Conservation (phyloP, 2,113 vertebrate genomes). For the Melanotaenia duboulayi region DNA sequence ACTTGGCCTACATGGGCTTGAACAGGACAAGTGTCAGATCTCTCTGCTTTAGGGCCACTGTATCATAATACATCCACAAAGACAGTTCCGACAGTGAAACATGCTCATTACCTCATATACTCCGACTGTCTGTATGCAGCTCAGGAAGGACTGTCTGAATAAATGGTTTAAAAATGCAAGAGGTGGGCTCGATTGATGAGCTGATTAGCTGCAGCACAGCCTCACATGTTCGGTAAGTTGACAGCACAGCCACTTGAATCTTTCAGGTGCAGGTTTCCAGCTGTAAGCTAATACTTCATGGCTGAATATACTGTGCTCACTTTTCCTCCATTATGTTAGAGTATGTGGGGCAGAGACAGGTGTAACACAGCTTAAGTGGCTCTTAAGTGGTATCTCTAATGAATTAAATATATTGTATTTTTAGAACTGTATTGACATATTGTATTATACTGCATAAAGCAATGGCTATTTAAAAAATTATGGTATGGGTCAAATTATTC, state of each 20-base stretch:
- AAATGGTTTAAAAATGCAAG: slow-evolving; percentile 61
- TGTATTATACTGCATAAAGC: neutral
- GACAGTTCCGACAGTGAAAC: neutral
- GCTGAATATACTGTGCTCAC: slow-evolving; percentile 4
- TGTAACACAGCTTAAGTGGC: neutral
- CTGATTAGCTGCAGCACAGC: slow-evolving; percentile 23
- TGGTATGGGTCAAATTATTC: neutral
- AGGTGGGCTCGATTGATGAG: slow-evolving; percentile 35
- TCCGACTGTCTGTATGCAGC: slow-evolving; percentile 19
- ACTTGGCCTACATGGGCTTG: too few relatives aligned
- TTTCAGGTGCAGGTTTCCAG: slow-evolving; percentile 5
- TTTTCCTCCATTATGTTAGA: slow-evolving; percentile 17
- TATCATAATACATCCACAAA: neutral
- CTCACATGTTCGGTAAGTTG: slow-evolving; percentile 28
- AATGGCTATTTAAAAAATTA: slow-evolving; percentile 3
- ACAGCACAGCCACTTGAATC: slow-evolving; percentile 3
- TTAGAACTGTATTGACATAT: neutral
- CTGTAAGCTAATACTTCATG: slow-evolving; percentile 25
- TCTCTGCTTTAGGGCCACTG: neutral
- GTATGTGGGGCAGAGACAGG: neutral
- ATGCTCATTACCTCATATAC: slow-evolving; percentile 17
- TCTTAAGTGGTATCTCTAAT: neutral
- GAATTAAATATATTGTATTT: neutral
- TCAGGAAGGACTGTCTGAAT: slow-evolving; percentile 29
- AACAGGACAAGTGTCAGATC: neutral